Conservation (phyloP, 2,888 invertebrate species). For the Baronia brevicornis region DNA sequence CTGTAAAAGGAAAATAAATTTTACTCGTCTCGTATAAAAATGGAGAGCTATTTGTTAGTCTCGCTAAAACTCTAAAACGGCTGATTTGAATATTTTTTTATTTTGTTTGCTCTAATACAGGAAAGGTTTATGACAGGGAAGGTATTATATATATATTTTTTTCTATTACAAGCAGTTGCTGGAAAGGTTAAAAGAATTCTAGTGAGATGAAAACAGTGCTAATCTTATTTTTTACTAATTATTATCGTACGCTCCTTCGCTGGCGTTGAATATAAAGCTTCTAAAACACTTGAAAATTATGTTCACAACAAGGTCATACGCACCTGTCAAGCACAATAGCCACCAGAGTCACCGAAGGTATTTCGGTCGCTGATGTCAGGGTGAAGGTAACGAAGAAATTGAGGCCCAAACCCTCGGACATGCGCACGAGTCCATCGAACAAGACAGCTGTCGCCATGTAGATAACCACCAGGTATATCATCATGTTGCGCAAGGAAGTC, state of each 20-base stretch:
- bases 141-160: too few relatives aligned
- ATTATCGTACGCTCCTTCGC: too few relatives aligned
- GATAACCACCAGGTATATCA: slow-evolving; percentile 45
- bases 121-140: too few relatives aligned
- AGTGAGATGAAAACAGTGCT: too few relatives aligned
- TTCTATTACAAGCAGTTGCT: too few relatives aligned
- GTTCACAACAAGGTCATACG: slow-evolving; percentile 12
- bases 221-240: too few relatives aligned
- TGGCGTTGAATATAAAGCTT: background rate
- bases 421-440: slow-evolving; percentile 62
- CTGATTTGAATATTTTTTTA: too few relatives aligned
- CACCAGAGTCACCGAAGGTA: slow-evolving; percentile 56
- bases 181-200: too few relatives aligned
- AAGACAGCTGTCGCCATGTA: slow-evolving; percentile 59
- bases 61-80: too few relatives aligned
- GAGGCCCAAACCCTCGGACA: slow-evolving; percentile 59
- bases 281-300: background rate
- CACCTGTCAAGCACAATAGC: slow-evolving; percentile 56
- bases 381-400: slow-evolving; percentile 68
- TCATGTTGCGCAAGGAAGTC: slow-evolving; percentile 39
- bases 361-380: slow-evolving; percentile 60
- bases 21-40: too few relatives aligned
- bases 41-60: too few relatives aligned
- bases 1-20: slow-evolving; percentile 28
- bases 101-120: too few relatives aligned